phyloP scores from a whole-genome alignment of 2,113 vertebrate genomes.

The Gopherus flavomarginatus region DNA sequence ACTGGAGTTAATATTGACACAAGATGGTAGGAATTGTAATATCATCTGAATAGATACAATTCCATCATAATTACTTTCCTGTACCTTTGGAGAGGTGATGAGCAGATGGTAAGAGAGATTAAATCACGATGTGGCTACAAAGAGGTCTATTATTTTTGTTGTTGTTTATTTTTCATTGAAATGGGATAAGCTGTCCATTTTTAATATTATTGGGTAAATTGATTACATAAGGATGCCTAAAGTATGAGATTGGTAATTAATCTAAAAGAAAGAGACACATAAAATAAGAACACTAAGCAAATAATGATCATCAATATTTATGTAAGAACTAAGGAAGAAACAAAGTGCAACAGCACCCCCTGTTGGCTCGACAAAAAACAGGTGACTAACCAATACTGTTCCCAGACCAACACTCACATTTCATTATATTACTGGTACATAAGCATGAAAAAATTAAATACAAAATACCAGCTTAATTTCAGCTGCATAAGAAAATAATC shows the following conservation, averaged over 20 bases:
- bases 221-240: neutral
- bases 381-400: fast-evolving
- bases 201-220: neutral
- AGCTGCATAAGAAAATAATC: fast-evolving
- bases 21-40: neutral
- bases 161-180: neutral
- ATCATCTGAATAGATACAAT: neutral
- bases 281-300: neutral
- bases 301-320: fast-evolving
- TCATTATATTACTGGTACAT: neutral
- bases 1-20: neutral
- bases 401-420: fast-evolving
- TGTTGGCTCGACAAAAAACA: fast-evolving
- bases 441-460: fast-evolving
- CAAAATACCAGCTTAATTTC: fast-evolving
- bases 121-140: neutral
- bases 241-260: fast-evolving
- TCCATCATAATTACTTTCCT: neutral
- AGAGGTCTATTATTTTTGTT: fast-evolving
- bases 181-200: fast-evolving
- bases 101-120: neutral
- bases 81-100: fast-evolving
- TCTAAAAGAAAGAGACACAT: fast-evolving
- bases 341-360: neutral
- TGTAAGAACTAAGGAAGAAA: fast-evolving